phyloP scores from a whole-genome alignment of 2,888 invertebrate genomes.

The Chloroclystis v-ata region DNA sequence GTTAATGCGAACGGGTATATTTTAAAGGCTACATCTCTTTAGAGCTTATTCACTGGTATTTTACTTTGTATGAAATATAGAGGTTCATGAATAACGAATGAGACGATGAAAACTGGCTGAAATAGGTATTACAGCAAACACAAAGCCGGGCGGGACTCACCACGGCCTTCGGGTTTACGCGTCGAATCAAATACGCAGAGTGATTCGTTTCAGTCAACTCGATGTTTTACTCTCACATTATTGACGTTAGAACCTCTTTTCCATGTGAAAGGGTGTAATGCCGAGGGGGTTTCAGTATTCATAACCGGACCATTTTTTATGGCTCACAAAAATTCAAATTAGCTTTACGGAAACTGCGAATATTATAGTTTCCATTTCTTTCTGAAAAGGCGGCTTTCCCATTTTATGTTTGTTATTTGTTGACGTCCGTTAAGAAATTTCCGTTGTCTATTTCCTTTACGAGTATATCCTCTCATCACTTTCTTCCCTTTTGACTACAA shows the following conservation, averaged over 20 bases:
- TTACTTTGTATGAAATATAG: conserved; percentile 53
- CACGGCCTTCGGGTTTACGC: conserved; percentile 16
- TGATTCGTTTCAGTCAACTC: conserved; percentile 25
- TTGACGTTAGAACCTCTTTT: conserved; percentile 15
- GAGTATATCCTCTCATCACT: too few species aligned
- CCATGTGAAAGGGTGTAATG: conserved; percentile 7
- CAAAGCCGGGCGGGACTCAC: conserved; percentile 18
- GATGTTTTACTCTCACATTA: conserved; percentile 23
- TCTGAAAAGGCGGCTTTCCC: neutral
- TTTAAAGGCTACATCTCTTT: conserved; percentile 28
- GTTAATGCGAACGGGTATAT: conserved; percentile 15
- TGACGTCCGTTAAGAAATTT: neutral
- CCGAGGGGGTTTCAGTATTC: conserved; percentile 11
- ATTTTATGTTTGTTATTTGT: neutral
- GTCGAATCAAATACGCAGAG: conserved; percentile 18
- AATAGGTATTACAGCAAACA: conserved; percentile 37
- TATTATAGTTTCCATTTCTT: conserved; percentile 12
- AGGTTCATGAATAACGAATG: conserved; percentile 59
- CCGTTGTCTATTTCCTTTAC: neutral
- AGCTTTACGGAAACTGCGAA: conserved; percentile 11
- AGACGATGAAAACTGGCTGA: conserved; percentile 50
- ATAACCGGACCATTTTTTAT: conserved; percentile 17
- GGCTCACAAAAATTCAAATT: conserved; percentile 14
- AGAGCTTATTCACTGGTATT: conserved; percentile 33
- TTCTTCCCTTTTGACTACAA: too few species aligned